Percentiles rank a stretch among this genome's conserved stretches.
Evolutionary conservation across 2,113 vertebrate species (phyloP).

Genomic region (Oxyruncus cristatus): DNA sequence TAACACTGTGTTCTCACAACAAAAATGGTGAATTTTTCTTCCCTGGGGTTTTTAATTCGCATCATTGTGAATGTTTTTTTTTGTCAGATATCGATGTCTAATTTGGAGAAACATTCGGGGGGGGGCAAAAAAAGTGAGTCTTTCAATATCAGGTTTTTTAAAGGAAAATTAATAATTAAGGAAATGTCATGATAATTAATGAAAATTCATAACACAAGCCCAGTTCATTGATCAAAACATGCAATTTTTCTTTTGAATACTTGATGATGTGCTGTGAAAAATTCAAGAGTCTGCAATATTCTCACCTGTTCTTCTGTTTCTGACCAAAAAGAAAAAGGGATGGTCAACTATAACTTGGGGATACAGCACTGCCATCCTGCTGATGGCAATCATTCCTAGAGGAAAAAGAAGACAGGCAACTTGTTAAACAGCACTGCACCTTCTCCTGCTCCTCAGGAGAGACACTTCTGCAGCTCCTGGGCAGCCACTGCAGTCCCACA

Average conservation of each 20-base stretch:
- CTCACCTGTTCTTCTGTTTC: slow-evolving; percentile 91
- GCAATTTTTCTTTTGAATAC: not conserved
- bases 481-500: not conserved
- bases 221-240: not conserved
- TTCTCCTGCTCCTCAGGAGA: not conserved
- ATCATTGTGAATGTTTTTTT: not conserved
- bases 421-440: not conserved
- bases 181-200: not conserved
- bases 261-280: not conserved
- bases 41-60: not conserved
- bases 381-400: slow-evolving; percentile 92
- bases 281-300: not conserved
- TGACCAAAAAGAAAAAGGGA: slow-evolving; percentile 94
- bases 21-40: not conserved
- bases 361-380: slow-evolving; percentile 92
- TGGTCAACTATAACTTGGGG: slow-evolving; percentile 97
- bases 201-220: not conserved
- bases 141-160: not conserved
- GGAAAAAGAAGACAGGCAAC: not conserved
- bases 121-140: not conserved
- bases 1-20: not conserved
- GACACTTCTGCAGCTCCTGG: not conserved
- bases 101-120: not conserved
- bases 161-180: not conserved
- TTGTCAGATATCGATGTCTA: not conserved